Percentiles rank a stretch among this genome's conserved stretches.
These are phyloP conservation scores for Epizoanthus ramosus DNA, from an alignment of 92 coral and sea anemone genomes.

Conservation along the genomic window DNA sequence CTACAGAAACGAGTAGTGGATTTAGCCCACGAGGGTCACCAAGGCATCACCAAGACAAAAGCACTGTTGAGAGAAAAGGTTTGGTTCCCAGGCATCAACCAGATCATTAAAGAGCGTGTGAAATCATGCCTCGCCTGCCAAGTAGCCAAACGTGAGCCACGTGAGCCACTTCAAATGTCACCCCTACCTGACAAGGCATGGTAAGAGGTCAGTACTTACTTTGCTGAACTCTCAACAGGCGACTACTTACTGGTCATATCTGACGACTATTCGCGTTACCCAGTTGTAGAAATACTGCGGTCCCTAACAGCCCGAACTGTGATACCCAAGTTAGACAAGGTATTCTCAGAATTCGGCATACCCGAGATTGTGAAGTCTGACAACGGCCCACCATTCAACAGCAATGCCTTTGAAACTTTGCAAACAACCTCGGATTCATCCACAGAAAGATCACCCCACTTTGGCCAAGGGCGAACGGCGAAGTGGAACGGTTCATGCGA, in stretches of 20 bases:
- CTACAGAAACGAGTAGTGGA: conserved; percentile 18
- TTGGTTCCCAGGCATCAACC: conserved; percentile 64
- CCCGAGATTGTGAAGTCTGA: conserved; percentile 23
- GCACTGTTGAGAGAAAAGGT: conserved; percentile 5
- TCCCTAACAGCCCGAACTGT: conserved; percentile 5
- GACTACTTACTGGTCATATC: conserved; percentile 1
- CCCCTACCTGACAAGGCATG: conserved; percentile 57
- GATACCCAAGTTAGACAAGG: conserved; percentile 27
- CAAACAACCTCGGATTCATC: neutral
- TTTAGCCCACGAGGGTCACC: conserved; percentile 3
- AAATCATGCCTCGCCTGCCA: conserved; percentile 57
- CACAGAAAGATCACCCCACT: conserved; percentile 29
- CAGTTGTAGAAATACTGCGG: conserved; percentile 29
- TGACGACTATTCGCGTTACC: conserved; percentile 20
- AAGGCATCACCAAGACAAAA: conserved; percentile 61
- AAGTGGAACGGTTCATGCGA: conserved; percentile 36
- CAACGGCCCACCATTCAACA: conserved; percentile 41
- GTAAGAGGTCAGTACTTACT: conserved; percentile 24
- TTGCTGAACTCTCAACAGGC: no score
- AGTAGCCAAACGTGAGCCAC: conserved; percentile 41
- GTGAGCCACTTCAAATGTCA: conserved; percentile 64
- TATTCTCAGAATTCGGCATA: conserved; percentile 22
- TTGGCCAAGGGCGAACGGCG: conserved; percentile 41
- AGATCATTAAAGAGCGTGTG: conserved; percentile 36
- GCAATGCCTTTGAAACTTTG: conserved; percentile 4